Conservation (phyloP, 92 coral and sea anemone genomes). For the Epizoanthus stellaris region DNA sequence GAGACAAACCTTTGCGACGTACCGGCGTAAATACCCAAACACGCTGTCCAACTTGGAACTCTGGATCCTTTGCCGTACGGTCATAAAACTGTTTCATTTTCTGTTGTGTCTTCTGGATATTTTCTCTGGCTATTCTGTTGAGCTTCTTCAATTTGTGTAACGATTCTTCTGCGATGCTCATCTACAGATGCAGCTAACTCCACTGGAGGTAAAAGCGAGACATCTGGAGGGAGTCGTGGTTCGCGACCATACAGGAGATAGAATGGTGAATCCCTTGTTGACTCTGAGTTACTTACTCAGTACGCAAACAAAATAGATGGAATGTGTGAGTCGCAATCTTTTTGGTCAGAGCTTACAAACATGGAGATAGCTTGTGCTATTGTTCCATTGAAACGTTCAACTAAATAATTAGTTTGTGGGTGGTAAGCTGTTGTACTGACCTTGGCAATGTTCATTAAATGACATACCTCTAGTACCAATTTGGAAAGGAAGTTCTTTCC, state of each 20-base stretch:
- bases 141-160: slow-evolving; percentile 34
- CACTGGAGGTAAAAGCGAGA: slow-evolving; percentile 36
- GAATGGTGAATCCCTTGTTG: slow-evolving; percentile 55
- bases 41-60: slow-evolving; percentile 49
- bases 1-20: slow-evolving; percentile 32
- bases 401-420: slow-evolving; percentile 32
- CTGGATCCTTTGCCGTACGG: slow-evolving; percentile 33
- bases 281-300: slow-evolving; percentile 15
- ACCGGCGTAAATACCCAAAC: slow-evolving; percentile 66
- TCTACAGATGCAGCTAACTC: slow-evolving; percentile 14
- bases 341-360: slow-evolving; percentile 47
- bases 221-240: slow-evolving; percentile 18
- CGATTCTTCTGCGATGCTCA: slow-evolving; percentile 53
- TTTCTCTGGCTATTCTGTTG: slow-evolving; percentile 32
- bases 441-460: slow-evolving; percentile 53
- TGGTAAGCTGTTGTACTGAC: slow-evolving; percentile 72
- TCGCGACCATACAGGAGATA: slow-evolving; percentile 41
- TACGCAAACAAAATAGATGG: slow-evolving; percentile 45
- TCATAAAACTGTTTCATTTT: slow-evolving; percentile 60
- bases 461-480: slow-evolving; percentile 47
- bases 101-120: too few species aligned
- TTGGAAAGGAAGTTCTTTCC: slow-evolving; percentile 54
- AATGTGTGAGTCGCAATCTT: slow-evolving; percentile 55
- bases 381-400: slow-evolving; percentile 51
- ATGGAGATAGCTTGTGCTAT: slow-evolving; percentile 40